Base-by-base conservation (phyloP, 2,888 invertebrate species). In the Luperina testacea region DNA sequence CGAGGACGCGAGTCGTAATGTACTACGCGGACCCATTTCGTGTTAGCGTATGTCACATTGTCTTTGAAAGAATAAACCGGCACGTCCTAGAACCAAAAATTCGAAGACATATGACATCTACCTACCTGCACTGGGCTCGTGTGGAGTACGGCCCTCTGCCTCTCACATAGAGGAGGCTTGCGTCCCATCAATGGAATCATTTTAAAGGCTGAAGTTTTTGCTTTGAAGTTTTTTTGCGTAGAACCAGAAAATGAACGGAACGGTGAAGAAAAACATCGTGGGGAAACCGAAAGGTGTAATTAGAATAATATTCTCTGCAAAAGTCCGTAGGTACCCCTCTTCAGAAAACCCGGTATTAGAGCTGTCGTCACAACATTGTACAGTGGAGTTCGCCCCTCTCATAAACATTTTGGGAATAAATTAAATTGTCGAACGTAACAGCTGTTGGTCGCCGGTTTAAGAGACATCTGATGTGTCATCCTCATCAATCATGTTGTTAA, bases 371-470 rank as follows among this genome's bases (percentile, higher is more conserved):
- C 77, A 70, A 83, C 20, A 70, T 32, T 65, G 59, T 24, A 51
- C 70, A 20, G 17, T 48, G 45, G 24, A 61, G 15, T 48, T 20
- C 20, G 13, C 51, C 68, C 45, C 1, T 70, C 57, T 72, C 38
- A 57, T 63, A 80, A 57, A 63, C 24, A 72, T 53, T 65, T 59
- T 13, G 32, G 51, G 65, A 73, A 84, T 67, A 86, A 75, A 84
- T 86, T 84, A 86, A 82, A 82, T 72, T 75, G 83, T 70, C 83
- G 74, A 84, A 82, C n/a, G 70, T 9, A 67, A 67, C 83, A 84
- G 87, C 65, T 82, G 84, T 51, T 57, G 42, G 61, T 20, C 72
- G 42, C 86, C n/a, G 70, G 48, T 78, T 72, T 72, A 2, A n/a
- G 38, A 32, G 84, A 82, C 86, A 76, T 32, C 75, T 75, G 83